A percentile compares a stretch with the other conserved stretches of the same genome.
Evolutionary conservation across 2,797 vertebrate species (phyloP).

Genomic region (Psittacula derbiana): DNA sequence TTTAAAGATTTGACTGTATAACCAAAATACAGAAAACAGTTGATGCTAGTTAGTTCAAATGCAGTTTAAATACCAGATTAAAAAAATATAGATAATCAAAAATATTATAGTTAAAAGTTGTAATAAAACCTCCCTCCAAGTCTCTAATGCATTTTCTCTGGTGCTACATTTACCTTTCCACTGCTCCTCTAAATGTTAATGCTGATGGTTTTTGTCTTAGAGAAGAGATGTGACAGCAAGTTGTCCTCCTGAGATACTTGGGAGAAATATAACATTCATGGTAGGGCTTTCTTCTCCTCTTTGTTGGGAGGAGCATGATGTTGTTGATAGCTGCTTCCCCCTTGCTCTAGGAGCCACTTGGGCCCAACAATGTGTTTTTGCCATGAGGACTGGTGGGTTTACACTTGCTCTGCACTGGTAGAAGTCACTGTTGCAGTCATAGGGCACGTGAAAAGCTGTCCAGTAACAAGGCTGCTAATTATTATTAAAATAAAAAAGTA

Average conservation of each 20-base stretch:
- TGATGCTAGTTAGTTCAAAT: neutral
- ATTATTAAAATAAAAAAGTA: neutral
- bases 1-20: neutral
- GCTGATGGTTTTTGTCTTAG: neutral
- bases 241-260: neutral
- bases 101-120: neutral
- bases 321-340: neutral
- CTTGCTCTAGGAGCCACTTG: neutral
- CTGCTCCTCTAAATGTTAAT: neutral
- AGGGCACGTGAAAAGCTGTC: neutral
- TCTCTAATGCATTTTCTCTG: neutral
- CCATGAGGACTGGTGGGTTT: neutral
- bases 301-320: neutral
- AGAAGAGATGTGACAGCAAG: neutral
- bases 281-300: neutral
- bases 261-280: neutral
- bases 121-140: rapidly evolving
- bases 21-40: neutral
- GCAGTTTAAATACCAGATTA: neutral
- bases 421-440: neutral
- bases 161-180: neutral
- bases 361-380: neutral
- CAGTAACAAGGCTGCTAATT: neutral
- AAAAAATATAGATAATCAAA: neutral
- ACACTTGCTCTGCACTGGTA: neutral